Conservation (phyloP, 1,140 invertebrate genomes). For the Aleiodes sp. region DNA sequence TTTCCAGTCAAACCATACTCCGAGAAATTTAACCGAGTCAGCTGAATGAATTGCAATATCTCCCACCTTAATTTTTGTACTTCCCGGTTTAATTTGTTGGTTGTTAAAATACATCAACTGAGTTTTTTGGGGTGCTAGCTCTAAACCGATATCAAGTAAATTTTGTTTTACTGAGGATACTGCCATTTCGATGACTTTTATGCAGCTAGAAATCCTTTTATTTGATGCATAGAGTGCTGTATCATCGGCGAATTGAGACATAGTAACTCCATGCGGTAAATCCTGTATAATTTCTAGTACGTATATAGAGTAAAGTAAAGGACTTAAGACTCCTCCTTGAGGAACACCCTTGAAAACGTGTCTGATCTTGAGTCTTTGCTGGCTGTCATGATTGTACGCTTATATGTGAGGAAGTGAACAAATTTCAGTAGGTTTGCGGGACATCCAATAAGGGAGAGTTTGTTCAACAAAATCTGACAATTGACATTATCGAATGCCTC, state of each 20-base stretch:
- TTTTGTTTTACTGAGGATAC: neutral
- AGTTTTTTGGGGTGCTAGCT: slow-evolving; percentile 21
- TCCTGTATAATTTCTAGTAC: slow-evolving; percentile 10
- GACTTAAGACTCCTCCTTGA: slow-evolving; percentile 10
- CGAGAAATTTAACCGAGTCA: neutral
- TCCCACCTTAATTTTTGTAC: neutral
- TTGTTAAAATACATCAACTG: slow-evolving; percentile 16
- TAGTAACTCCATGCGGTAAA: neutral
- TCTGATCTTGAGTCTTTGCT: neutral
- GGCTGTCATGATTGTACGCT: neutral
- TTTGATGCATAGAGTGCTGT: neutral
- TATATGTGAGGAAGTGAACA: neutral
- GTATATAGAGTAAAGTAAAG: slow-evolving; percentile 25
- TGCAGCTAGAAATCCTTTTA: neutral
- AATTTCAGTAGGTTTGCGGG: neutral
- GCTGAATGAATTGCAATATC: neutral
- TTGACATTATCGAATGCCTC: slow-evolving; percentile 23
- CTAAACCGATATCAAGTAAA: slow-evolving; percentile 1
- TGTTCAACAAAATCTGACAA: neutral
- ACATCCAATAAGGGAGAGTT: neutral
- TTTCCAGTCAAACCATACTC: slow-evolving; percentile 8
- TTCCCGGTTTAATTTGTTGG: neutral
- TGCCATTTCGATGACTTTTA: neutral
- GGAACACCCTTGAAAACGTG: neutral
- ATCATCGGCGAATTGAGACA: slow-evolving; percentile 32